These are phyloP conservation scores for Epinephelus malabaricus DNA, from an alignment of 2,797 vertebrate species.

Conservation along the genomic window DNA sequence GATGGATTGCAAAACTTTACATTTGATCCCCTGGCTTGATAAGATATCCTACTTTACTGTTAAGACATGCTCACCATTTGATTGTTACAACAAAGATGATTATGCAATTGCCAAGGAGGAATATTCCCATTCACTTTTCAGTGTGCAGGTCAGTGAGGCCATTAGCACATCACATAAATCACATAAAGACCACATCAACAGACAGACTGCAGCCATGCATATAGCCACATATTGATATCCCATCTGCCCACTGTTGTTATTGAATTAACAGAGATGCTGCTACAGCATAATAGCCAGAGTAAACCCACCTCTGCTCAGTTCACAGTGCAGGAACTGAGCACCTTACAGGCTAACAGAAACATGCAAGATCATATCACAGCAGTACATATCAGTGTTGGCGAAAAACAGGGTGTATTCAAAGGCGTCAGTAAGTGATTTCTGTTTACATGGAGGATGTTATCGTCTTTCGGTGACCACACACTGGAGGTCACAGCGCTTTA, in stretches of 20 bases:
- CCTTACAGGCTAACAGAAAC: background rate
- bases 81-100: background rate
- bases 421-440: constrained; percentile 34
- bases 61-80: background rate
- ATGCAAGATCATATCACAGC: too few species aligned
- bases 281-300: background rate
- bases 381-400: constrained; percentile 12
- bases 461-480: background rate
- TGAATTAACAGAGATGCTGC: background rate
- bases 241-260: background rate
- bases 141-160: background rate
- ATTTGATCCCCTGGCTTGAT: background rate
- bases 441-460: constrained; percentile 41
- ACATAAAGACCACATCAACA: background rate
- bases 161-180: background rate
- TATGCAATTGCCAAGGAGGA: constrained; percentile 10
- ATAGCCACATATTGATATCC: background rate
- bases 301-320: background rate
- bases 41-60: background rate
- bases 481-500: constrained; percentile 48
- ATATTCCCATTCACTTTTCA: background rate
- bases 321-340: background rate
- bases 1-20: background rate
- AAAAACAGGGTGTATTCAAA: constrained; percentile 58
- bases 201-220: constrained; percentile 8